Conservation (phyloP, 1,140 invertebrate genomes). For the Drosophila murphyi region DNA sequence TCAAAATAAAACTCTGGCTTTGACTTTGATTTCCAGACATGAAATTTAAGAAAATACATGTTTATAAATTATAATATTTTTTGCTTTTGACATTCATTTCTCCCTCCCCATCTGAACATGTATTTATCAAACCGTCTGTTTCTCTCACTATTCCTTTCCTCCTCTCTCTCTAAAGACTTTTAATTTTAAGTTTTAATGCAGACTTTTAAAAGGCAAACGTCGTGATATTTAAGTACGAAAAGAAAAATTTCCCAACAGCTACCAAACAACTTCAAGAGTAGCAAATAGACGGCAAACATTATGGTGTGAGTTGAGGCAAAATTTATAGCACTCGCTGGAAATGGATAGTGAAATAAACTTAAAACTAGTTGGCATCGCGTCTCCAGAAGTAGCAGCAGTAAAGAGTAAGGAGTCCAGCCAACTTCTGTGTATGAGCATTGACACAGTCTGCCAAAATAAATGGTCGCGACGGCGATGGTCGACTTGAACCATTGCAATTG, state of each 20-base stretch:
- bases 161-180: not conserved
- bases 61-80: too few species aligned
- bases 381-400: not conserved
- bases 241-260: slow-evolving; percentile 26
- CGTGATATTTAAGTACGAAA: not conserved
- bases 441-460: slow-evolving; percentile 62
- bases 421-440: slow-evolving; percentile 33
- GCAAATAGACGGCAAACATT: slow-evolving; percentile 59
- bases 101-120: not conserved
- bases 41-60: too few species aligned
- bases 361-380: slow-evolving; percentile 33
- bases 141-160: not conserved
- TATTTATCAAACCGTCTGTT: not conserved
- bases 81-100: too few species aligned
- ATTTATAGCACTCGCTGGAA: slow-evolving; percentile 48
- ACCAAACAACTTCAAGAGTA: slow-evolving; percentile 26
- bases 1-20: too few species aligned
- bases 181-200: slow-evolving; percentile 9
- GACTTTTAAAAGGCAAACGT: slow-evolving; percentile 13
- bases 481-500: slow-evolving; percentile 33
- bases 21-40: too few species aligned
- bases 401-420: slow-evolving; percentile 1
- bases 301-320: slow-evolving; percentile 32
- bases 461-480: slow-evolving; percentile 27
- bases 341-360: slow-evolving; percentile 29